Percentiles rank a stretch among this genome's conserved stretches.
phyloP scores from a whole-genome alignment of 2,888 invertebrate genomes.

The Xestia xanthographa region DNA sequence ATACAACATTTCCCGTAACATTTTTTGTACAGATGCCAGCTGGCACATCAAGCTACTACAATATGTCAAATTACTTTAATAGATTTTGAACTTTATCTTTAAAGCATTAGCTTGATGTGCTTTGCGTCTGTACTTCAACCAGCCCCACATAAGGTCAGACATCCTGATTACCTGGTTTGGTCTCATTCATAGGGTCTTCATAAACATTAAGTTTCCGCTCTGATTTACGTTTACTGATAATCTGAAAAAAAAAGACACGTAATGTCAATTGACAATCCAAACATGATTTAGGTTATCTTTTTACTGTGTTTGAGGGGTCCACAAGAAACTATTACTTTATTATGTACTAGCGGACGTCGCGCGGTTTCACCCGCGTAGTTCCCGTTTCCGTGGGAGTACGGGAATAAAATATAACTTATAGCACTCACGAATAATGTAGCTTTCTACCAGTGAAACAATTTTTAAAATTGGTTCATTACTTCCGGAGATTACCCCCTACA shows the following conservation, averaged over 20 bases:
- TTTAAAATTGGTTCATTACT: no score
- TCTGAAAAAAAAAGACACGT: slow-evolving; percentile 24
- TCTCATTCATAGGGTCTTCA: background rate
- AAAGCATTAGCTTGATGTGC: no score
- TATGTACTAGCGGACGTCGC: no score
- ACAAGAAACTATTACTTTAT: background rate
- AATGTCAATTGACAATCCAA: background rate
- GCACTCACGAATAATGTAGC: no score
- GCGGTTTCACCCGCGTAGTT: no score
- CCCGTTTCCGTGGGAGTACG: no score
- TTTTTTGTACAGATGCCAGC: background rate
- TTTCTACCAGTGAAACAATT: no score
- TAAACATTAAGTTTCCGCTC: background rate
- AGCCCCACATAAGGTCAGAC: background rate
- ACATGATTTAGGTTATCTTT: background rate
- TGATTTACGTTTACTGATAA: slow-evolving; percentile 11
- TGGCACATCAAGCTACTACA: no score
- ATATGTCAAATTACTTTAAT: no score
- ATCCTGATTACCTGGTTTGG: slow-evolving; percentile 2
- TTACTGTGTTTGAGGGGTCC: background rate
- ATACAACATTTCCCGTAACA: background rate
- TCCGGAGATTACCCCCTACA: no score
- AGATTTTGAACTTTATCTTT: no score
- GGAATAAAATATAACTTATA: no score
- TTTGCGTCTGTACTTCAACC: background rate